Conservation (phyloP, 2,888 invertebrate genomes). For the Drosophila planitibia region DNA sequence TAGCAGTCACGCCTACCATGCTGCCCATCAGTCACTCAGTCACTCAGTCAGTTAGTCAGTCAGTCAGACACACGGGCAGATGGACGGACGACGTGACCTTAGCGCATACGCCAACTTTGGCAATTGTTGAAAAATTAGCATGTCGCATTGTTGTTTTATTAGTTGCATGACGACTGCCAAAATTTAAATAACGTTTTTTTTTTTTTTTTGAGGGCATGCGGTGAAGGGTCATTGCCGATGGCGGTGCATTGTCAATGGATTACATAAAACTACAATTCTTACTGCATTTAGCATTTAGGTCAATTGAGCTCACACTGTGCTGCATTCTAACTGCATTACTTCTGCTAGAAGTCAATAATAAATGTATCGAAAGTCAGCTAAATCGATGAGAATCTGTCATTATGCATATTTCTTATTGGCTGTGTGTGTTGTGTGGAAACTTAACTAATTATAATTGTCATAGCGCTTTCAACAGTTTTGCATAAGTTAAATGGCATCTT, state of each 20-base stretch:
- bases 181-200: constrained; percentile 32
- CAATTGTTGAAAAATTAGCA: constrained; percentile 58
- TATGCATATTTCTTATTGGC: constrained; percentile 7
- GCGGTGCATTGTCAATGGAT: constrained; percentile 46
- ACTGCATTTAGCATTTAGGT: constrained; percentile 10
- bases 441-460: constrained; percentile 18
- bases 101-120: constrained; percentile 71
- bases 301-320: constrained; percentile 4
- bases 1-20: constrained; percentile 56
- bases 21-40: constrained; percentile 13
- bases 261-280: constrained; percentile 3
- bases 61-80: neutral
- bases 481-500: constrained; percentile 47
- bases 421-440: constrained; percentile 23
- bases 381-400: constrained; percentile 11
- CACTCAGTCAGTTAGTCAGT: neutral
- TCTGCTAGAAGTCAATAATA: neutral
- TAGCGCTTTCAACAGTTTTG: constrained; percentile 42
- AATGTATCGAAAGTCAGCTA: constrained; percentile 19
- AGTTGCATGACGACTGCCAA: constrained; percentile 49
- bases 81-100: constrained; percentile 61
- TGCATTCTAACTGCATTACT: neutral
- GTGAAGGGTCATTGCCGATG: constrained; percentile 54
- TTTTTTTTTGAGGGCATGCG: constrained; percentile 31
- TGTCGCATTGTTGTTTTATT: constrained; percentile 58